These are phyloP conservation scores for Actinernus sp. DNA, from an alignment of 92 coral and sea anemone genomes.

Conservation along the genomic window DNA sequence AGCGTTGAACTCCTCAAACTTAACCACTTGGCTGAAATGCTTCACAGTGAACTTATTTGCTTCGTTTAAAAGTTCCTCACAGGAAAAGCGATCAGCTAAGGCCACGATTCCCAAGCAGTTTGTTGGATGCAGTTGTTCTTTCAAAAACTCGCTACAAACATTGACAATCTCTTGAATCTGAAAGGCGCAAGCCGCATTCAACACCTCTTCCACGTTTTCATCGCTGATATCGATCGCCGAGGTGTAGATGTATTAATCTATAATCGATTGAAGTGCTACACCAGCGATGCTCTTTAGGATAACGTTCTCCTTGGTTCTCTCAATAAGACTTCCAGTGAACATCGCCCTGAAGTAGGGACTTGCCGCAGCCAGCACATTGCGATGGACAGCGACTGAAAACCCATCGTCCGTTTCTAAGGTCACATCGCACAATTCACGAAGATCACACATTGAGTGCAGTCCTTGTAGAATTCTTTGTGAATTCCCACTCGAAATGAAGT, in stretches of 20 bases:
- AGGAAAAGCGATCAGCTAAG: conserved; percentile 84
- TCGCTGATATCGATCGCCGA: conserved; percentile 71
- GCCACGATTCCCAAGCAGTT: conserved; percentile 95
- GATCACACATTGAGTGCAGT: conserved; percentile 66
- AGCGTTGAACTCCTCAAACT: conserved; percentile 79
- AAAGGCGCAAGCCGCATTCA: conserved; percentile 84
- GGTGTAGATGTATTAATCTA: conserved; percentile 82
- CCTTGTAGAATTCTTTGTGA: conserved; percentile 76
- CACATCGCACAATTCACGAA: conserved; percentile 89
- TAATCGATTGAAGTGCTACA: conserved; percentile 63
- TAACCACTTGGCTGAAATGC: conserved; percentile 74
- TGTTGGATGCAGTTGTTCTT: conserved; percentile 88
- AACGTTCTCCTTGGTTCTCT: conserved; percentile 67
- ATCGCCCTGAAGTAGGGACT: conserved; percentile 94
- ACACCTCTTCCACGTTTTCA: conserved; percentile 81
- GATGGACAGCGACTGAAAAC: conserved; percentile 71
- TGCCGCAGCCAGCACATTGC: conserved; percentile 87
- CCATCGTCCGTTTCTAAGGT: conserved; percentile 80
- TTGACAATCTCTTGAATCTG: conserved; percentile 87
- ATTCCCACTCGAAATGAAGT: conserved; percentile 70
- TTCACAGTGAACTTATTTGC: conserved; percentile 86
- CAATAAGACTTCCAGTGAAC: conserved; percentile 88
- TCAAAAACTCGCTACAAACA: conserved; percentile 89
- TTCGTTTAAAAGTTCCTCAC: conserved; percentile 75
- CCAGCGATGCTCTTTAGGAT: conserved; percentile 69